Base-by-base conservation (phyloP, 1,140 invertebrate species). In the Aethina tumida region DNA sequence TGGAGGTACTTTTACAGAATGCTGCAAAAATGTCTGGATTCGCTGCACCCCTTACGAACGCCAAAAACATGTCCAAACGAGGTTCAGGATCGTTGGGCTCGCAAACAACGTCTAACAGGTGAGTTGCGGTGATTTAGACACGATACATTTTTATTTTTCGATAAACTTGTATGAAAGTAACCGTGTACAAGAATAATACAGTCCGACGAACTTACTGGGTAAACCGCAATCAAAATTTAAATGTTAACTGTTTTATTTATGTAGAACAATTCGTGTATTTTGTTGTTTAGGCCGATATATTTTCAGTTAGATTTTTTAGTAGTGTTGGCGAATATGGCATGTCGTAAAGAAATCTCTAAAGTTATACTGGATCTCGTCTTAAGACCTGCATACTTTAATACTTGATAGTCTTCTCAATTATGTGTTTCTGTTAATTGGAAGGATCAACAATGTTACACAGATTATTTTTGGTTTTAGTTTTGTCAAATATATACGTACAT, bases 1-100 rank as follows among this genome's bases (percentile, higher is more conserved):
- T n/a, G n/a, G n/a, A n/a, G n/a, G n/a, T n/a, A n/a, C 34, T 45
- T 45, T 56, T 55, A 16, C 40, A 66, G 64, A 63, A 56, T 52
- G 48, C 52, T 12, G 43, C 50, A 22, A 56, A 61, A 39, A 41
- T 59, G 19, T 45, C 47, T 5, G 51, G 49, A 35, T 59, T 62
- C 20, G 44, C 41, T 10, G 56, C 47, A 18, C 47, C 57, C 7
- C 46, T 63, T 25, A 43, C 59, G 8, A 63, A 62, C 40, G 53
- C 55, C 9, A 63, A 62, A 40, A 59, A 51, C n/a, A 48, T 59
- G 22, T 52, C 54, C 1, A 65, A 66, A 45, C 46, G 62, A 15
- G 60, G 61, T 39, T 62, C 64, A 5, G 58, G 56, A 5, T 63
- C 62, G 8, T 40, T 60, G 5, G 53, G 54, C 31, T 55, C 45